Base-by-base conservation (phyloP, 2,113 vertebrate genomes). In the Otis tarda region DNA sequence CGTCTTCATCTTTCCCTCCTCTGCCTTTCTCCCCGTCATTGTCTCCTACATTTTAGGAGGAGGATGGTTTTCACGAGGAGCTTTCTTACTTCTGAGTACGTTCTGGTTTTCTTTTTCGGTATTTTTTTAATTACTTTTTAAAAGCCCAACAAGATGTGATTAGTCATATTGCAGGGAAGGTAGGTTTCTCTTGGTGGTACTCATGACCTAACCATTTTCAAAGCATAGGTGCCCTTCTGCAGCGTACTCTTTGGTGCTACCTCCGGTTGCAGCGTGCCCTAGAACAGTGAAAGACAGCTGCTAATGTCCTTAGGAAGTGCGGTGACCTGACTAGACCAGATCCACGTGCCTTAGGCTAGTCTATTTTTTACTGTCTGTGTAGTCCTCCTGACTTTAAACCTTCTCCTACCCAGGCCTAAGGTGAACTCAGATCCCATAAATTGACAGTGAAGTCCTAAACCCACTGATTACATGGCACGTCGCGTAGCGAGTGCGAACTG, bases 21-120 rank as follows among this genome's bases (percentile, higher is more conserved):
- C 31, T 0, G 0, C 69, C 49, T 65, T 61, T 81, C 47, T 83
- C 27, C 49, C n/a, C 6, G 0, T 65, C 0, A 0, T 21, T 56
- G 47, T 56, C 52, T 92, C 69, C 73, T 85, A 86, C 5, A 2
- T 90, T 95, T 85, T 91, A 97, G 92, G 81, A 93, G 80, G 69
- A 87, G 59, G 65, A 70, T 27, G 37, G 35, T 76, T 93, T 79
- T 73, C 25, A 0, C 23, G 28, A 84, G 67, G 81, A 91, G 41
- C 77, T 85, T 41, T 60, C 65, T 27, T 52, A 35, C 68, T 83
- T 47, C 85, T 75, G 69, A 35, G 25, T 41, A 8, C 56, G 43
- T 35, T 14, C 7, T 21, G 21, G 5, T 30, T 61, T 60, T 33
- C 14, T 53, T 30, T 50, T 22, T 30, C 7, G 7, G 0, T 39